Evolutionary conservation across 2,888 invertebrate genomes (phyloP).

Genomic region (Yponomeuta malinellus): DNA sequence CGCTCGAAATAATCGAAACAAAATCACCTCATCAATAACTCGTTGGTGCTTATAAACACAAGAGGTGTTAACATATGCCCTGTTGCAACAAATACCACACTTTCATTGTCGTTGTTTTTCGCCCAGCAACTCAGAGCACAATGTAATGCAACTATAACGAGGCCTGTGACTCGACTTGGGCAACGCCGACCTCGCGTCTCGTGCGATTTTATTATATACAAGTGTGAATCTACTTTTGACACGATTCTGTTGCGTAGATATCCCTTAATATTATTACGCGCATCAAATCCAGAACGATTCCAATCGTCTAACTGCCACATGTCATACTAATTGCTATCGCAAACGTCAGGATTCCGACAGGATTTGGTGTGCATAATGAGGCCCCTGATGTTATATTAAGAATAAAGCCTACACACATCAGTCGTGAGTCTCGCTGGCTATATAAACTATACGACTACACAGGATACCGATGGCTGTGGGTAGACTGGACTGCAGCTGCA

Average conservation of each 20-base stretch:
- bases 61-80: conserved; percentile 5
- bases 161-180: conserved; percentile 10
- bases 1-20: not conserved
- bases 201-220: not conserved
- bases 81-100: conserved; percentile 5
- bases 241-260: not conserved
- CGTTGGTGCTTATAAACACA: conserved; percentile 1
- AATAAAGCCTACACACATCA: too few species aligned
- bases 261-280: not conserved
- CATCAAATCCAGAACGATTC: too few species aligned
- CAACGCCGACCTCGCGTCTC: conserved; percentile 9
- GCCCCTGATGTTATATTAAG: too few species aligned
- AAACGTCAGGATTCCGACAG: too few species aligned
- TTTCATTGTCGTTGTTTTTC: conserved; percentile 14
- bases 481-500: too few species aligned
- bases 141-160: conserved; percentile 9
- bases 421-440: too few species aligned
- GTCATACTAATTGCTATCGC: too few species aligned
- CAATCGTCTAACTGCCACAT: too few species aligned
- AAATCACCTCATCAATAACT: conserved; percentile 5
- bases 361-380: too few species aligned
- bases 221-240: not conserved
- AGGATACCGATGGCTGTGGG: too few species aligned
- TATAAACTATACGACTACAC: too few species aligned
- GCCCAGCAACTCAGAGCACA: not conserved